Base-by-base conservation (phyloP, 23 tunicate genomes). In the Halocynthia roretzi region DNA sequence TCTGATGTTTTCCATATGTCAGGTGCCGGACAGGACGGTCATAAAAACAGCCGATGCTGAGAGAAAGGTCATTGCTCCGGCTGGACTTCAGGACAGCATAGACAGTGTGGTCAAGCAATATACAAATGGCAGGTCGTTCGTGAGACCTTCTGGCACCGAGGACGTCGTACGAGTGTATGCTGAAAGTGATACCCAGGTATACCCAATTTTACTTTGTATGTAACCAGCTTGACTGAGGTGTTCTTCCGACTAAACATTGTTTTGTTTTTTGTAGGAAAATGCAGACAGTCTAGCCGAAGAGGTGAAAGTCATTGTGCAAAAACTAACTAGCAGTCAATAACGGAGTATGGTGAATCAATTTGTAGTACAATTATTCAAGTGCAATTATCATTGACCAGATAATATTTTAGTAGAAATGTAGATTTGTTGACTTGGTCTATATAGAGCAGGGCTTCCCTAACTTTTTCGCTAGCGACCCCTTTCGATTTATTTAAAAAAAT, bases 141-240 rank as follows among this genome's bases (percentile, higher is more conserved):
- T 94, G 0, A 79, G 99, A 52, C 95, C 99, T 6, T 87, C 95
- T 17, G 99, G 99, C 22, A 94, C 99, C 7, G 99, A 94, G 78
- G 99, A 94, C 74, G 99, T 94, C 0, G 99, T 94, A 5, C 67
- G 99, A 54, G 95, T 94, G 23, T 94, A 94, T 73, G 99, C 99
- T 20, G 99, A 94, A 77, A 74, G 84, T 22, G 87, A 94, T 76
- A 88, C 99, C 8, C 92, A 86, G 87, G 98, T 92, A 80, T 60
- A 60, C 17, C 1, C 17, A 1, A 15, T 14, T 67, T 21, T 67
- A 18, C 17, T 12, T 21, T 14, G 17, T 19, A 20, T 21, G 72
- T 68, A 2, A 68, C 4, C 23, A 20, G 19, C 14, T n/a, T 21
- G 40, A 72, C n/a, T 52, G 61, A 40, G 12, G 77, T 51, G 17